Evolutionary conservation across 2,797 vertebrate species (phyloP).

Genomic region (Sebastes cheni): DNA sequence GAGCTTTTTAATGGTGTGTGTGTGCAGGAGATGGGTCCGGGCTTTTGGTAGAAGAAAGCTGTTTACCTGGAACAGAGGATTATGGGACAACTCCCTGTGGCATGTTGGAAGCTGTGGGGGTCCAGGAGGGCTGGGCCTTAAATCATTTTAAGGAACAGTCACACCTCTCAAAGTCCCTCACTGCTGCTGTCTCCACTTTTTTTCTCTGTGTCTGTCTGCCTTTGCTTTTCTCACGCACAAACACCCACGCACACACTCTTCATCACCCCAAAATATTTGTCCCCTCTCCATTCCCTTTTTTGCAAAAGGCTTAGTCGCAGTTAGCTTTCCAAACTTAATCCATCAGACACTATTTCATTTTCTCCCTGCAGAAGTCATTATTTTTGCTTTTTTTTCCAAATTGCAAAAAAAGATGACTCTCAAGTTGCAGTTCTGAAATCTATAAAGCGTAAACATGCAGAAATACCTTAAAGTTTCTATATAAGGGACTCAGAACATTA

Average conservation of each 20-base stretch:
- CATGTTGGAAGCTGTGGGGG: conserved; percentile 75
- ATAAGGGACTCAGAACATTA: background rate
- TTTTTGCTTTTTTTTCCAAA: background rate
- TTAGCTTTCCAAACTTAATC: conserved; percentile 59
- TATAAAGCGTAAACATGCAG: background rate
- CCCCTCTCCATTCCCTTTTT: conserved; percentile 26
- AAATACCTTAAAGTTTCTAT: background rate
- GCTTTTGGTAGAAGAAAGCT: conserved; percentile 75
- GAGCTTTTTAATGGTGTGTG: conserved; percentile 52
- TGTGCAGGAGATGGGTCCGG: conserved; percentile 55
- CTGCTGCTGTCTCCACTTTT: conserved; percentile 49
- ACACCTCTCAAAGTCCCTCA: conserved; percentile 68
- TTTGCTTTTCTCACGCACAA: conserved; percentile 20
- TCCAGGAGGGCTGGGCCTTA: conserved; percentile 73
- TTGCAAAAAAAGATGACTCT: background rate
- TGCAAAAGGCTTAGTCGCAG: conserved; percentile 42
- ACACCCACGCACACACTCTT: conserved; percentile 27
- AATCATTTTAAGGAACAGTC: conserved; percentile 83
- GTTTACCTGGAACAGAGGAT: conserved; percentile 86
- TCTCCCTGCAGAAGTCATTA: conserved; percentile 13
- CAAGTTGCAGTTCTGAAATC: conserved; percentile 12
- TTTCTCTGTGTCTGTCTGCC: conserved; percentile 28
- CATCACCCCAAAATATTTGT: conserved; percentile 55
- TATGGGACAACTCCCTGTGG: conserved; percentile 81
- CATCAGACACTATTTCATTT: conserved; percentile 45